Evolutionary conservation across 37 sponge, comb jelly and placozoan species (phyloP), one percentile per base, ranked within the genome.

Genomic region (Spongilla lacustris): DNA sequence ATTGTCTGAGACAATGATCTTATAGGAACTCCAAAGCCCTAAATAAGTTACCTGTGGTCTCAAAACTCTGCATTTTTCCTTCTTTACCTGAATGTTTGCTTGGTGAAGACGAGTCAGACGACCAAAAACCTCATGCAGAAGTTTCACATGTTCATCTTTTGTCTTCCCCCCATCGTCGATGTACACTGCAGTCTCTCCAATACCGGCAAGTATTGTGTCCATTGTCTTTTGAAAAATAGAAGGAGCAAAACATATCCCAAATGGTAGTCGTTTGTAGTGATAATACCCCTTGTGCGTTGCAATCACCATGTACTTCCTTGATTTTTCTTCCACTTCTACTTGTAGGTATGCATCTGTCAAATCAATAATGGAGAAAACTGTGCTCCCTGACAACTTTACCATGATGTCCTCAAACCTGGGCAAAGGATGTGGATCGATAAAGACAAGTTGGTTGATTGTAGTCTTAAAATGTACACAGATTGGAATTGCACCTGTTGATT

Each of bases 181-280:
- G 58, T 58, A 58, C 58, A 58, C 58, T 58, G 58, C 58, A 58
- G 58, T 58, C 58, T 58, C 58, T 58, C 58, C 58, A 58, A 58
- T 58, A 58, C 58, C 19, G 58, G 58, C 12, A 58, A 58, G 58
- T 58, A 58, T 58, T 58, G 58, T 58, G 58, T 58, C 58, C 19
- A 58, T 58, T 58, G 58, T 58, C 58, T 19, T 58, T 58, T 58
- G 58, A 58, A 58, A 58, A 58, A 58, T 58, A 58, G 58, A 46
- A 46, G 46, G 46, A 58, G 58, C 58, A 58, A 58, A 58, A 58
- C 58, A 58, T 58, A 19, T 58, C 58, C 58, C 58, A 58, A 58
- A 58, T 58, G 58, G 58, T 58, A 58, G 58, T 58, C 58, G 58
- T 58, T 58, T 58, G 58, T 58, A 58, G 58, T 17, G 58, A 58